Conservation (phyloP, 2,113 vertebrate genomes). For the Nyctibius bracteatus region DNA sequence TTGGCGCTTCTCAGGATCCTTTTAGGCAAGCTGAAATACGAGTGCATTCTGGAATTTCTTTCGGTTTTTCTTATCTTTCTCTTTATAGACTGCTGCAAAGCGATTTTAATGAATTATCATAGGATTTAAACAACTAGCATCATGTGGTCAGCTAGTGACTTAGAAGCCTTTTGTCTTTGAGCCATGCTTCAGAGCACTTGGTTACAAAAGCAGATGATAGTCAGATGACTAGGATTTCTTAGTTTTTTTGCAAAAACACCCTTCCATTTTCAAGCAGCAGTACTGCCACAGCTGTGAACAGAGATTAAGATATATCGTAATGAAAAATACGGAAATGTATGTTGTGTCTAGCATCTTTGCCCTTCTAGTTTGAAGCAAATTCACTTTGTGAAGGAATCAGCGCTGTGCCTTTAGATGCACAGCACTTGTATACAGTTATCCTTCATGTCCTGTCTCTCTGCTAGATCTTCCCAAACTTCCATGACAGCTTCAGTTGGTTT, state of each 20-base stretch:
- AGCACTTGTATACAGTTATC: not conserved
- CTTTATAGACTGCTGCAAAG: not conserved
- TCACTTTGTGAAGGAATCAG: not conserved
- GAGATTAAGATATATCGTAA: not conserved
- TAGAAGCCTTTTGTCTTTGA: slow-evolving; percentile 14
- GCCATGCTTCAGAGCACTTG: not conserved
- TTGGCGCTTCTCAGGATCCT: not conserved
- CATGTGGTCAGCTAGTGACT: not conserved
- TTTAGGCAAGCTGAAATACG: not conserved
- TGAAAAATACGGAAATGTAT: not conserved
- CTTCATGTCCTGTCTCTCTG: not conserved
- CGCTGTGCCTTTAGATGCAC: not conserved
- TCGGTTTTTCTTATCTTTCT: not conserved
- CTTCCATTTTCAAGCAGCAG: not conserved
- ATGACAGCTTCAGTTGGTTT: not conserved
- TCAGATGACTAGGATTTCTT: slow-evolving; percentile 16
- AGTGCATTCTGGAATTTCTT: not conserved
- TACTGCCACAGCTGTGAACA: not conserved
- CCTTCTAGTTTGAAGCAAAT: not conserved
- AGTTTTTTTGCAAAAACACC: not conserved
- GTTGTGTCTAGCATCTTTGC: not conserved
- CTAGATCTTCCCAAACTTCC: not conserved
- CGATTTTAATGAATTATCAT: not conserved
- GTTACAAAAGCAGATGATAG: not conserved
- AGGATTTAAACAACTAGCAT: not conserved